Evolutionary conservation across 2,797 vertebrate species (phyloP).

Genomic region (Microcaecilia unicolor): DNA sequence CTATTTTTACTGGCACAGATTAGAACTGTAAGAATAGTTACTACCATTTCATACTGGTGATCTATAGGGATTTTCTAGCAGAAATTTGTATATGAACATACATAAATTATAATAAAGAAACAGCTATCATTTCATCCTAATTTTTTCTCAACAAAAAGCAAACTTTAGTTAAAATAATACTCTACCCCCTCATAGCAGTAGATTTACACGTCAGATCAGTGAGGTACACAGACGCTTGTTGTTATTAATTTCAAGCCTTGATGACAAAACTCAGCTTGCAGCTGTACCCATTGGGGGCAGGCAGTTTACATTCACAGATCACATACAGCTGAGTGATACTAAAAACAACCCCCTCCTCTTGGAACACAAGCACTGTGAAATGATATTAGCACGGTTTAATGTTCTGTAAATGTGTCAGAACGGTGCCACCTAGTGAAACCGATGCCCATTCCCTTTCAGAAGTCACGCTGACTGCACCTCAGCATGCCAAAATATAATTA

Average conservation of each 20-base stretch:
- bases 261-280: slow-evolving; percentile 34
- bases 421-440: slow-evolving; percentile 65
- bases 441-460: slow-evolving; percentile 38
- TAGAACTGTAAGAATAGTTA: too few relatives aligned
- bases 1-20: too few relatives aligned
- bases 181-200: accelerated
- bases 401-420: slow-evolving; percentile 63
- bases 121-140: too few relatives aligned
- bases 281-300: slow-evolving; percentile 13
- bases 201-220: neutral
- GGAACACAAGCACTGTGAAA: slow-evolving; percentile 32
- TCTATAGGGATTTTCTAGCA: too few relatives aligned
- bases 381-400: slow-evolving; percentile 53
- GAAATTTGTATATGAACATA: too few relatives aligned
- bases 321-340: slow-evolving; percentile 27
- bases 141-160: too few relatives aligned
- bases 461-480: slow-evolving; percentile 47
- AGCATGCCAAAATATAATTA: slow-evolving; percentile 52
- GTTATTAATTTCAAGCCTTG: slow-evolving; percentile 32
- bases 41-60: too few relatives aligned
- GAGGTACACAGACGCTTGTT: neutral
- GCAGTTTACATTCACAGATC: slow-evolving; percentile 33
- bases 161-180: too few relatives aligned
- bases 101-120: too few relatives aligned
- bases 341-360: slow-evolving; percentile 10